Percentiles rank a stretch among this genome's conserved stretches.
These are phyloP conservation scores for Garra rufa DNA, from an alignment of 2,113 vertebrate species.

Conservation along the genomic window DNA sequence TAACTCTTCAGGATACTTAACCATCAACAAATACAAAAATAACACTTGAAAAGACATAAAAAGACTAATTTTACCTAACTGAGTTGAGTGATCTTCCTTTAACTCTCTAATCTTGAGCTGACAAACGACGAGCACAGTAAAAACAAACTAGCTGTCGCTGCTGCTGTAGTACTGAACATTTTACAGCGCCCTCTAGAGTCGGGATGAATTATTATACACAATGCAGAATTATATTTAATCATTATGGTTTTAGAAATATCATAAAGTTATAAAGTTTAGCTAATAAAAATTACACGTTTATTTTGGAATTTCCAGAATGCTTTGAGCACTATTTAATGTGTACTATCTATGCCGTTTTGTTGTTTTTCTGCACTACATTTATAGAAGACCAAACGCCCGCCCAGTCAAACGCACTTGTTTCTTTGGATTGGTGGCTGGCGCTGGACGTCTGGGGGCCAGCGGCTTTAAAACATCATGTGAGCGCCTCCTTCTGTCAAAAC, in stretches of 20 bases:
- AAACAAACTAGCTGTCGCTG: not conserved
- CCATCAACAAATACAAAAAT: not conserved
- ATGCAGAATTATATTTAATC: not conserved
- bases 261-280: too few species aligned
- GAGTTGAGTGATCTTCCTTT: not conserved
- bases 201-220: slow-evolving; percentile 19
- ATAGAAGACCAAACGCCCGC: slow-evolving; percentile 11
- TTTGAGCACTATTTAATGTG: not conserved
- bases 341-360: not conserved
- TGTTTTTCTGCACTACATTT: not conserved
- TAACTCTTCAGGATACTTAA: not conserved
- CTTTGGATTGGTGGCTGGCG: slow-evolving; percentile 32
- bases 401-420: not conserved
- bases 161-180: too few species aligned
- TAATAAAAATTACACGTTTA: not conserved
- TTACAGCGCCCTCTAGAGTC: slow-evolving; percentile 21
- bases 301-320: not conserved
- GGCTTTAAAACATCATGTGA: slow-evolving; percentile 38
- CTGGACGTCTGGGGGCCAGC: not conserved
- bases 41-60: not conserved
- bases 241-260: not conserved
- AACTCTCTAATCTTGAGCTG: not conserved
- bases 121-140: not conserved
- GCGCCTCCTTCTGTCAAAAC: slow-evolving; percentile 8
- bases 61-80: not conserved